Percentiles rank a stretch among this genome's conserved stretches.
Evolutionary conservation across 1,140 invertebrate species (phyloP).

Genomic region (Globodera rostochiensis): DNA sequence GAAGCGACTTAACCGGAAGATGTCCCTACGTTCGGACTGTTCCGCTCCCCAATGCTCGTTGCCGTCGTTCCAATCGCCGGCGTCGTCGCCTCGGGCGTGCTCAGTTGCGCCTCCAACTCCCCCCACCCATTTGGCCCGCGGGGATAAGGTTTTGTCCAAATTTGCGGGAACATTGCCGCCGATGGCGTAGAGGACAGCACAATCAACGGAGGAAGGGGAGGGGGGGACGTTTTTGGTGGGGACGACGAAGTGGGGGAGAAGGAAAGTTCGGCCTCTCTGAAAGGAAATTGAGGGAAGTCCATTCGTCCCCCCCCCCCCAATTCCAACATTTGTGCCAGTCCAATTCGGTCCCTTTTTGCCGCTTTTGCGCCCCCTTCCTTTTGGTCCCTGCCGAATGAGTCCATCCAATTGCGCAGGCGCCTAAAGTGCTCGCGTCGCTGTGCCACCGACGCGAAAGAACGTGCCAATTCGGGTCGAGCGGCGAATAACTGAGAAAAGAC

Average conservation of each 20-base stretch:
- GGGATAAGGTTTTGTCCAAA: not conserved
- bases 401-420: not conserved
- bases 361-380: not conserved
- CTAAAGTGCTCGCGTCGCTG: not conserved
- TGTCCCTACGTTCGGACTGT: not conserved
- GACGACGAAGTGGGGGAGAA: not conserved
- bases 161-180: slow-evolving; percentile 7
- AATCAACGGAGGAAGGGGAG: not conserved
- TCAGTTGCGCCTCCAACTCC: slow-evolving; percentile 8
- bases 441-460: not conserved
- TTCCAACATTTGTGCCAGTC: slow-evolving; percentile 7
- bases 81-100: slow-evolving; percentile 4
- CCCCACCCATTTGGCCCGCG: not conserved
- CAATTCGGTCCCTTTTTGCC: not conserved
- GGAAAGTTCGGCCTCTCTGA: slow-evolving; percentile 8
- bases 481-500: not conserved
- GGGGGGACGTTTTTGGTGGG: not conserved
- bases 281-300: not conserved
- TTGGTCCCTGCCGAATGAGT: not conserved
- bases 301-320: not conserved
- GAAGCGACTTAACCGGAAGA: not conserved
- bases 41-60: not conserved
- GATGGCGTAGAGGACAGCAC: not conserved
- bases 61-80: not conserved
- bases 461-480: not conserved